phyloP scores from a whole-genome alignment of 2,888 invertebrate genomes.

The Parnassius glacialis region DNA sequence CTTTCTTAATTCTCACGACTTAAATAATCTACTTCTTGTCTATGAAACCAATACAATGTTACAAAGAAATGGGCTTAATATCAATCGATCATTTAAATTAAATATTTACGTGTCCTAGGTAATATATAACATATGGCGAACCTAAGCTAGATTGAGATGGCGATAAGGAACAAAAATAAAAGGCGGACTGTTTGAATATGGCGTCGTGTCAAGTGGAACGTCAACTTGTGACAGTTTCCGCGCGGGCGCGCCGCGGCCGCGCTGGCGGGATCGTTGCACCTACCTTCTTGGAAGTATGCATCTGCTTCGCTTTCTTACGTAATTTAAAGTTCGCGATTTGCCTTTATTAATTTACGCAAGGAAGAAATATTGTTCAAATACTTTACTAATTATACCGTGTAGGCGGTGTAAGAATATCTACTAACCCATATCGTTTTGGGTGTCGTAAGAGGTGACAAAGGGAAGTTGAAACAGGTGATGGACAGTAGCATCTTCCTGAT shows the following conservation, averaged over 20 bases:
- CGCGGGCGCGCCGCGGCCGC: slow-evolving; percentile 58
- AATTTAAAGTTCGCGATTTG: slow-evolving; percentile 44
- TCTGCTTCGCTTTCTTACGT: slow-evolving; percentile 41
- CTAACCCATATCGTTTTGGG: no score
- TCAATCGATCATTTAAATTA: no score
- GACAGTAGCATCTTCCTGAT: no score
- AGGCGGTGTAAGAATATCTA: no score
- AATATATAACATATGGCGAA: background rate
- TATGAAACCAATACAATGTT: no score
- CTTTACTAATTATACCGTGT: no score
- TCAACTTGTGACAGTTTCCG: slow-evolving; percentile 78
- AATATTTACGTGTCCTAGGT: background rate
- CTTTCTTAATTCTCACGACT: no score
- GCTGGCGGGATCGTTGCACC: slow-evolving; percentile 55
- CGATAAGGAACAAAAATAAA: slow-evolving; percentile 74
- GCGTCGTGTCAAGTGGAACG: slow-evolving; percentile 77
- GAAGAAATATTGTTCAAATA: no score
- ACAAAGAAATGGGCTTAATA: no score
- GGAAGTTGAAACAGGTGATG: no score
- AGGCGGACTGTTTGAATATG: slow-evolving; percentile 75
- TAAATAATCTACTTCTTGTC: no score
- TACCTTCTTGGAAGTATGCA: slow-evolving; percentile 63
- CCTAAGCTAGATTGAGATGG: slow-evolving; percentile 53
- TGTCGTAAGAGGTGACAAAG: no score
- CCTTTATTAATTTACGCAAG: background rate